Evolutionary conservation across 2,113 vertebrate genomes (phyloP).

Genomic region (Ceyx melanurus): DNA sequence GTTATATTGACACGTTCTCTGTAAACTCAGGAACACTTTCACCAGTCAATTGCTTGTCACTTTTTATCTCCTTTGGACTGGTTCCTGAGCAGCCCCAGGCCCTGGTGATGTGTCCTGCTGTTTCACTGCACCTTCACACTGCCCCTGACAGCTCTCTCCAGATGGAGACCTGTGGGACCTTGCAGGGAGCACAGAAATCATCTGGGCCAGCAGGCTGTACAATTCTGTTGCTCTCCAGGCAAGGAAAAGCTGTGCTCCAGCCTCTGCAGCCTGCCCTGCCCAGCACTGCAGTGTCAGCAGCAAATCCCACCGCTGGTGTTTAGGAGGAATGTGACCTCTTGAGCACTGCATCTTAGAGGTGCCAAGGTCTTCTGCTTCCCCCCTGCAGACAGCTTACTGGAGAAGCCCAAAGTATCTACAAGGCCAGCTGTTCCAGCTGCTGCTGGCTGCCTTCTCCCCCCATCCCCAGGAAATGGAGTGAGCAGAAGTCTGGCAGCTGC

Average conservation of each 20-base stretch:
- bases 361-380: not conserved
- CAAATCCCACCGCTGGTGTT: not conserved
- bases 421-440: not conserved
- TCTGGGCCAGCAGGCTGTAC: not conserved
- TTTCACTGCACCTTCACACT: not conserved
- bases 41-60: not conserved
- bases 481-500: not conserved
- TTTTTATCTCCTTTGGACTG: not conserved
- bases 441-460: not conserved
- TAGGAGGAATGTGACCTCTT: not conserved
- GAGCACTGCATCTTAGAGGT: not conserved
- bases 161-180: not conserved
- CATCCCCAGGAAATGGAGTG: not conserved
- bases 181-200: not conserved
- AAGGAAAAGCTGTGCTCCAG: not conserved
- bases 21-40: not conserved
- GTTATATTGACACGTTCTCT: not conserved
- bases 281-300: not conserved
- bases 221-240: not conserved
- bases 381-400: fast-evolving
- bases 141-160: fast-evolving
- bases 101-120: not conserved
- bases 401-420: not conserved
- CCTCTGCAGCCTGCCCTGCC: not conserved
- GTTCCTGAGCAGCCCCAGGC: slow-evolving; percentile 5